These are phyloP conservation scores for Sinella curviseta DNA, from an alignment of 1,140 invertebrate genomes.

Conservation along the genomic window DNA sequence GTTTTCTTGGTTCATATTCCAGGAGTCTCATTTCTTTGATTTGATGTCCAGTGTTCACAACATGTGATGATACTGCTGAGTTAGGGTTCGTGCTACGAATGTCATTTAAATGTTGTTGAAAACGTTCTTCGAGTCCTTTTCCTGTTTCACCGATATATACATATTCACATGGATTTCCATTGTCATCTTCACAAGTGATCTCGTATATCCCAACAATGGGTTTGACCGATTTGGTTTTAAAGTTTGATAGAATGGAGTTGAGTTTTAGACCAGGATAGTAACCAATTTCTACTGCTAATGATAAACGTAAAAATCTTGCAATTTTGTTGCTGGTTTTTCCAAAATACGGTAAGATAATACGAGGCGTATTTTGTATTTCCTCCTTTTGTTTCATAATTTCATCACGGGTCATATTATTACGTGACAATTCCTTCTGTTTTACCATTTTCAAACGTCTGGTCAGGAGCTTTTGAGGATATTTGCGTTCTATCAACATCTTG, in stretches of 20 bases:
- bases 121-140: background rate
- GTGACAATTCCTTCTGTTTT: slow-evolving; percentile 13
- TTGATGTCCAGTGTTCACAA: no score
- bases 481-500: background rate
- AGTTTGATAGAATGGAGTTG: background rate
- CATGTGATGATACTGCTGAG: no score
- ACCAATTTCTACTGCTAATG: background rate
- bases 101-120: background rate
- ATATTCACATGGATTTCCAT: background rate
- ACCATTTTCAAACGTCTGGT: background rate
- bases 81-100: background rate
- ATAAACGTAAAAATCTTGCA: background rate
- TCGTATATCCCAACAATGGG: background rate
- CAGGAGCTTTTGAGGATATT: background rate
- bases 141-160: slow-evolving; percentile 13
- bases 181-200: background rate
- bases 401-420: background rate
- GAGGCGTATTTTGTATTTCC: background rate
- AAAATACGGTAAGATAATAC: background rate
- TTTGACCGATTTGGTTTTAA: background rate
- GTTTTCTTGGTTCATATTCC: no score
- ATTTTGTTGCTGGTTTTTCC: background rate
- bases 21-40: no score
- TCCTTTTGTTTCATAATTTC: background rate
- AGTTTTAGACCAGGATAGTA: slow-evolving; percentile 3